phyloP scores from a whole-genome alignment of 2,888 invertebrate genomes.

The Melanophora roralis region DNA sequence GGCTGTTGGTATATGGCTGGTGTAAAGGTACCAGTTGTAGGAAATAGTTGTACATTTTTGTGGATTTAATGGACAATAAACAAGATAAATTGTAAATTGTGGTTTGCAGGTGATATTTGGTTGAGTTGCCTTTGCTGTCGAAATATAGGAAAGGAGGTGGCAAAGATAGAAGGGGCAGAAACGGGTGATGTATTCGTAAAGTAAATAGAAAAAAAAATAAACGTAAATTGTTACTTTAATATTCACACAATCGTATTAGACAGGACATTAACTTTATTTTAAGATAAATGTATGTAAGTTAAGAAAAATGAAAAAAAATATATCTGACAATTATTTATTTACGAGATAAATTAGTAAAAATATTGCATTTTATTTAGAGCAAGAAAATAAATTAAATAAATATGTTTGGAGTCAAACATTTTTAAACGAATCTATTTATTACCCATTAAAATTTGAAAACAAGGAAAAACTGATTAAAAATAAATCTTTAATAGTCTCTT shows the following conservation, averaged over 20 bases:
- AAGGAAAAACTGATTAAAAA: no score
- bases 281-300: conserved; percentile 20
- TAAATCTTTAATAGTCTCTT: no score
- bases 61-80: conserved; percentile 56
- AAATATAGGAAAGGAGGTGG: not conserved
- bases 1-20: conserved; percentile 2
- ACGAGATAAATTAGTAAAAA: conserved; percentile 26
- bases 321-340: conserved; percentile 6
- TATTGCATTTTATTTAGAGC: conserved; percentile 2
- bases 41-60: not conserved
- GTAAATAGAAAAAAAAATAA: not conserved
- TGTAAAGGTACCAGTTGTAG: not conserved
- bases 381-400: not conserved
- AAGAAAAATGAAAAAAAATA: not conserved
- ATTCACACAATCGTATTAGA: conserved; percentile 18
- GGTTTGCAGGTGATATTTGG: conserved; percentile 42
- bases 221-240: conserved; percentile 38
- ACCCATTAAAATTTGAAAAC: no score
- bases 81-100: conserved; percentile 53
- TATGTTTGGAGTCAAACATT: no score
- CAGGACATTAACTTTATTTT: conserved; percentile 35
- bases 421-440: no score
- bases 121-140: not conserved
- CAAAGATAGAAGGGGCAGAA: not conserved
- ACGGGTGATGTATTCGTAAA: not conserved